These are phyloP conservation scores for Zapornia atra DNA, from an alignment of 2,113 vertebrate species.

Conservation along the genomic window DNA sequence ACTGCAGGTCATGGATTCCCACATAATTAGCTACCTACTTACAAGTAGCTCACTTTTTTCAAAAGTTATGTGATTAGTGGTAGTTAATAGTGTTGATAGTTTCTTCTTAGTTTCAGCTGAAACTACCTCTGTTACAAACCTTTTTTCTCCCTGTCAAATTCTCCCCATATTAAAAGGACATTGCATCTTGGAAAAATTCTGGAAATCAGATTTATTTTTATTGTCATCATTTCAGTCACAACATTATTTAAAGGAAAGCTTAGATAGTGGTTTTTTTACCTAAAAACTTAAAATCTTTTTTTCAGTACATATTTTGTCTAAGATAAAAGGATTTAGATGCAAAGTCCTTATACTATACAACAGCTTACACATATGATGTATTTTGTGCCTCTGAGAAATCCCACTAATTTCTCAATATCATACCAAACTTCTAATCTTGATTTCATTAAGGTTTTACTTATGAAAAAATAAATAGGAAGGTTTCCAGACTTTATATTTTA, in stretches of 20 bases:
- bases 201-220: not conserved
- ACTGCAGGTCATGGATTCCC: not conserved
- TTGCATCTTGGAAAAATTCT: not conserved
- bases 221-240: not conserved
- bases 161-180: not conserved
- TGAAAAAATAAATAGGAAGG: not conserved
- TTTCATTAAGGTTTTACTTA: not conserved
- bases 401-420: not conserved
- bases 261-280: not conserved
- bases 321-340: not conserved
- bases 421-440: not conserved
- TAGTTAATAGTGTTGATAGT: not conserved
- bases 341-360: not conserved
- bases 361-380: not conserved
- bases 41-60: not conserved
- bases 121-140: not conserved
- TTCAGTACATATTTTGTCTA: not conserved
- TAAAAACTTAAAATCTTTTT: not conserved
- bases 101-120: not conserved
- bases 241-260: not conserved
- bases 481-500: not conserved
- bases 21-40: not conserved
- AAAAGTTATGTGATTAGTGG: not conserved
- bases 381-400: not conserved
- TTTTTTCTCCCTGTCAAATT: not conserved